Evolutionary conservation across 1,140 invertebrate genomes (phyloP).

Genomic region (Tachypleus tridentatus): DNA sequence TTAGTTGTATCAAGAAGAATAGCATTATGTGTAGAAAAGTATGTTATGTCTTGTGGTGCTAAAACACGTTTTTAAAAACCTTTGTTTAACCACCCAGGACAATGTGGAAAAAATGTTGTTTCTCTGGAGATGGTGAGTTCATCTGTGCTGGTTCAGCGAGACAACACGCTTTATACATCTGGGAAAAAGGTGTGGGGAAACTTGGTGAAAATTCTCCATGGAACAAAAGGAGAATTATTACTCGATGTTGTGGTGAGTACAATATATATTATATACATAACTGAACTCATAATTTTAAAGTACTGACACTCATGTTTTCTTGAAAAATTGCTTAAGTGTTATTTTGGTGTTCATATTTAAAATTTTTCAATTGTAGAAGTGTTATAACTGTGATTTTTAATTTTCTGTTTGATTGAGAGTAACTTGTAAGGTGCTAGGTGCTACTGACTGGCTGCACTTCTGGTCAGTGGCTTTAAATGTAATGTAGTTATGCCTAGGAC

Average conservation of each 20-base stretch:
- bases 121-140: conserved; percentile 98
- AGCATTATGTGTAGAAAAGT: too few relatives aligned
- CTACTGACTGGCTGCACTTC: too few relatives aligned
- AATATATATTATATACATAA: neutral
- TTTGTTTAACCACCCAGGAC: conserved; percentile 47
- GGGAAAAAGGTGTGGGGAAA: conserved; percentile 98
- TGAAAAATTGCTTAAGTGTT: too few relatives aligned
- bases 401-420: too few relatives aligned
- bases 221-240: conserved; percentile 93
- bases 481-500: too few relatives aligned
- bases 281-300: too few relatives aligned
- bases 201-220: conserved; percentile 96
- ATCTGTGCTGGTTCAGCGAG: conserved; percentile 95
- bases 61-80: neutral
- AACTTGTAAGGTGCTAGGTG: too few relatives aligned
- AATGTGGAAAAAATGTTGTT: conserved; percentile 99
- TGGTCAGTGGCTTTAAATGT: too few relatives aligned
- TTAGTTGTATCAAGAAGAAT: too few relatives aligned
- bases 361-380: too few relatives aligned
- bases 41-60: neutral
- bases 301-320: conserved; percentile 9
- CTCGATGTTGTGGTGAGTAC: conserved; percentile 83
- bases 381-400: too few relatives aligned
- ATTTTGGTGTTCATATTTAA: too few relatives aligned
- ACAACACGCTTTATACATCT: conserved; percentile 94